Base-by-base conservation (phyloP, 2,113 vertebrate species). In the Xiphorhynchus elegans region DNA sequence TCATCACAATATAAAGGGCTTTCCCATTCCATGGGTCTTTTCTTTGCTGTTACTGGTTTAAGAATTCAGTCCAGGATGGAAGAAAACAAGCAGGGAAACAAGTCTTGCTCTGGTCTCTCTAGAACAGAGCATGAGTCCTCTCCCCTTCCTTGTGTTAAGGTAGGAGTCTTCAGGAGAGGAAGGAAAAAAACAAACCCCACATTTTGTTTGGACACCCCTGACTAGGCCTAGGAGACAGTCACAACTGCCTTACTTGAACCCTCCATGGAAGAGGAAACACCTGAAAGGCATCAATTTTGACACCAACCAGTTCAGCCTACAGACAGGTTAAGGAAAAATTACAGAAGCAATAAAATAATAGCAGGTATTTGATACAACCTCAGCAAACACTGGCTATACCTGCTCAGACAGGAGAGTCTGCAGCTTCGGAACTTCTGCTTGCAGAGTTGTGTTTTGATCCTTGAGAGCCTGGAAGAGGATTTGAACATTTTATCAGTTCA, bases 371-470 rank as follows among this genome's bases (percentile, higher is more conserved):
- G 84, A 82, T 75, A 95, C 23, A 25, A 56, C 60, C 81, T 49
- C 85, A 68, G 79, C 20, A 13, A 82, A 93, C 70, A 82, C 24
- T 46, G 50, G 62, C 20, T 87, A 31, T 97, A 98, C 98, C 97
- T 98, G 98, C 73, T 98, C 97, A 84, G 98, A 97, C 49, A 98
- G 24, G 72, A 97, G 74, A 76, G 93, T 68, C 66, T 98, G 98
- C 84, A 98, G 95, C 87, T 97, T 98, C 94, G 98, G 97, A 93
- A 98, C 93, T 96, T 98, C 98, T 88, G 95, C 75, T 42, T 98
- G 96, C 84, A 98, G 97, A 84, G 94, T 4, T 79, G 97, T 10
- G 60, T 98, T 98, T 83, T 98, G 97, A 81, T 98, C 97, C 93
- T 95, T 97, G 47, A 98, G 89, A 96, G 96, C 87, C 98, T 98